Conservation (phyloP, 2,797 vertebrate species). For the Scolopax bukidnonensis region DNA sequence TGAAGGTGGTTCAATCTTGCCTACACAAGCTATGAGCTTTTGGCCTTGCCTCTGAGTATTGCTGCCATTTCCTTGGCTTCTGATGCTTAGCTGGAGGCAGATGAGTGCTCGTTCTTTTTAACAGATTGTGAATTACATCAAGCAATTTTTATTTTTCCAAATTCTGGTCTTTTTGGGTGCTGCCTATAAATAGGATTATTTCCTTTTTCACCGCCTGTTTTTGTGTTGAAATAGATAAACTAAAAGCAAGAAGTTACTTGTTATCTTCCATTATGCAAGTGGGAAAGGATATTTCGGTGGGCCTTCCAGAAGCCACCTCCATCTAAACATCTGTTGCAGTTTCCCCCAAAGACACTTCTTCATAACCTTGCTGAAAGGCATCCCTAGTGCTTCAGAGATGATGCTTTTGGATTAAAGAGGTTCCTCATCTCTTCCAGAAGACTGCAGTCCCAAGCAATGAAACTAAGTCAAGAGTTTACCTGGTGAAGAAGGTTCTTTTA, state of each 20-base stretch:
- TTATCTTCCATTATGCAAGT: background rate
- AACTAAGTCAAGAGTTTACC: background rate
- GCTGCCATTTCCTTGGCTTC: slow-evolving; percentile 17
- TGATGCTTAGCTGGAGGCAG: slow-evolving; percentile 36
- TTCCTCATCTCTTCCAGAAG: background rate
- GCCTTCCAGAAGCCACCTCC: slow-evolving; percentile 3
- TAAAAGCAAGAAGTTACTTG: background rate
- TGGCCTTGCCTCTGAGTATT: slow-evolving; percentile 27
- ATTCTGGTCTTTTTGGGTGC: background rate
- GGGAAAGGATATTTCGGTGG: slow-evolving; percentile 7
- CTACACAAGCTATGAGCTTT: slow-evolving; percentile 6
- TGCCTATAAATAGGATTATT: slow-evolving; percentile 7
- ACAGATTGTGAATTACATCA: background rate
- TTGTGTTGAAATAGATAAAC: background rate
- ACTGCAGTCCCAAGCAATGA: background rate
- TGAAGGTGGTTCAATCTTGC: slow-evolving; percentile 37
- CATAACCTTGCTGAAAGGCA: background rate
- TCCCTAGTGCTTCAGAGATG: background rate
- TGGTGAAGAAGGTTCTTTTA: background rate
- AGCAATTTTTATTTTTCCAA: background rate
- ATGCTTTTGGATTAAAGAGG: background rate
- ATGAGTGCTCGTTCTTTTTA: background rate
- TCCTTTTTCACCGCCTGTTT: slow-evolving; percentile 11
- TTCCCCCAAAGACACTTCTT: background rate
- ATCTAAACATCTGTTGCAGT: background rate